Percentiles rank a stretch among this genome's conserved stretches.
Evolutionary conservation across 1,140 invertebrate genomes (phyloP).

Genomic region (Drosophila lacteicornis): DNA sequence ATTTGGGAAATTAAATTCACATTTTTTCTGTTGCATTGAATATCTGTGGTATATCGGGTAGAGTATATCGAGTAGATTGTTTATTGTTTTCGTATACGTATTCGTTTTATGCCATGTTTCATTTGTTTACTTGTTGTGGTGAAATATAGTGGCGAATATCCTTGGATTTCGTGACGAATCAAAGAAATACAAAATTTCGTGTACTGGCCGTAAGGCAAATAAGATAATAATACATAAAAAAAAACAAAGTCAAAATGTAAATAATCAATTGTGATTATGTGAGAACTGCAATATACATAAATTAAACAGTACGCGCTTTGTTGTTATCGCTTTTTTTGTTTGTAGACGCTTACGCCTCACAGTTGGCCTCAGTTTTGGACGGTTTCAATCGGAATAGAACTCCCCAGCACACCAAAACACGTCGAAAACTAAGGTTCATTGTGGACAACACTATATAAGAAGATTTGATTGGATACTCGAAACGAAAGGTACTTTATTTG

Average conservation of each 20-base stretch:
- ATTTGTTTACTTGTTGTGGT: constrained; percentile 52
- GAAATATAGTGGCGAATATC: constrained; percentile 15
- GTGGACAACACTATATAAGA: constrained; percentile 44
- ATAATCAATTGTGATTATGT: constrained; percentile 7
- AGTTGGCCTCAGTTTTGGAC: constrained; percentile 84
- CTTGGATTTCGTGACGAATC: constrained; percentile 32
- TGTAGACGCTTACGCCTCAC: constrained; percentile 59
- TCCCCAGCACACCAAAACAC: constrained; percentile 83
- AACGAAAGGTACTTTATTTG: constrained; percentile 35
- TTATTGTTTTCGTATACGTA: constrained; percentile 4
- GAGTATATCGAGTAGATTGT: constrained; percentile 31
- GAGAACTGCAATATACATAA: constrained; percentile 12
- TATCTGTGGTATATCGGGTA: constrained; percentile 25
- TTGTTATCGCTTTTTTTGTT: constrained; percentile 1
- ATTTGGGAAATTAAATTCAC: constrained; percentile 34
- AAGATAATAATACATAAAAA: constrained; percentile 3
- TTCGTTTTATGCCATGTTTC: constrained; percentile 42
- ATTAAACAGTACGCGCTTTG: constrained; percentile 21
- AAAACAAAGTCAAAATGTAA: constrained; percentile 25
- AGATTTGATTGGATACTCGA: not conserved
- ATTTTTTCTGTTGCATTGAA: constrained; percentile 24
- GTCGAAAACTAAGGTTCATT: constrained; percentile 82
- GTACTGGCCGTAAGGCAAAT: constrained; percentile 3
- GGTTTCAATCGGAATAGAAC: constrained; percentile 84
- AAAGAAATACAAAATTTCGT: constrained; percentile 36